Conservation (phyloP, 2,113 vertebrate species). For the Scomber japonicus region DNA sequence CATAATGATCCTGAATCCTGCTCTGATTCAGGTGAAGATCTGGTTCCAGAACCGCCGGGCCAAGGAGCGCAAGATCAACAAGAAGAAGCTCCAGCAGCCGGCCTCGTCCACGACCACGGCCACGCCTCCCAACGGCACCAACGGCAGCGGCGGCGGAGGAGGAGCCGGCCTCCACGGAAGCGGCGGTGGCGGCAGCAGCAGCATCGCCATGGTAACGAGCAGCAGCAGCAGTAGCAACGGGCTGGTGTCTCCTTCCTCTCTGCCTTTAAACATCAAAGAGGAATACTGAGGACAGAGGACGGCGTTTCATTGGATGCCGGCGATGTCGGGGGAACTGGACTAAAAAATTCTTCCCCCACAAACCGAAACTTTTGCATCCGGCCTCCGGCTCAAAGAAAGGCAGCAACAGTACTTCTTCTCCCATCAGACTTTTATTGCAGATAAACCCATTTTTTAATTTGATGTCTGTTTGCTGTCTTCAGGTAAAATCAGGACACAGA, state of each 20-base stretch:
- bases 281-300: slow-evolving; percentile 85
- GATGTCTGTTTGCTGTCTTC: neutral
- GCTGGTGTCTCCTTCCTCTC: slow-evolving; percentile 87
- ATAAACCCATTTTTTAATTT: neutral
- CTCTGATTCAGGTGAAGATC: slow-evolving; percentile 90
- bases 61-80: slow-evolving; percentile 94
- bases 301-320: slow-evolving; percentile 6
- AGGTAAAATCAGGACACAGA: neutral
- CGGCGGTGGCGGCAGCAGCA: slow-evolving; percentile 36
- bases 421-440: neutral
- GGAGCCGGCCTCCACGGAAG: slow-evolving; percentile 63
- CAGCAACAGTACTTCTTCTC: neutral
- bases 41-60: slow-evolving; percentile 97
- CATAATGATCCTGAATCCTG: no score
- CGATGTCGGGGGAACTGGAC: slow-evolving; percentile 12
- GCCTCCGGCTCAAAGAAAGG: neutral
- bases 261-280: slow-evolving; percentile 92
- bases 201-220: slow-evolving; percentile 86
- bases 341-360: neutral
- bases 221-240: slow-evolving; percentile 82
- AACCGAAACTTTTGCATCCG: neutral
- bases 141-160: slow-evolving; percentile 35
- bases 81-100: slow-evolving; percentile 93
- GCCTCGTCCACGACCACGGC: slow-evolving; percentile 87
- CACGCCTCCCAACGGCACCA: slow-evolving; percentile 79